Conservation (phyloP, 1,140 invertebrate genomes). For the Coptotermes formosanus region DNA sequence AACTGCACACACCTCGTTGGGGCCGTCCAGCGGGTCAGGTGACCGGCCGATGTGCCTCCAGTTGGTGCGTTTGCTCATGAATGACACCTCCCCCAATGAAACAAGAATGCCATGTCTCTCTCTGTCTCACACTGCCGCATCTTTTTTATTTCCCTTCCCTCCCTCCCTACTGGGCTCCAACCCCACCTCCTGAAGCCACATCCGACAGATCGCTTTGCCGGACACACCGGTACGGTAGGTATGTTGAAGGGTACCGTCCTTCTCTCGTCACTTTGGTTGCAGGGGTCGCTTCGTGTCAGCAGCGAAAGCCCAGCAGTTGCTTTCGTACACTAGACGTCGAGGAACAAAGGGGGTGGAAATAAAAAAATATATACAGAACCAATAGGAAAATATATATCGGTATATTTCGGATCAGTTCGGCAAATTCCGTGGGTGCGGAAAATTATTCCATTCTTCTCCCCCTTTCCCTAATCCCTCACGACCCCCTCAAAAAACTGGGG, state of each 20-base stretch:
- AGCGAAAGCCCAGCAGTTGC: background rate
- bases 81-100: background rate
- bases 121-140: no score
- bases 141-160: background rate
- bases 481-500: background rate
- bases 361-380: background rate
- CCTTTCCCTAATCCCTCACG: no score
- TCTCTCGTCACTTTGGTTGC: background rate
- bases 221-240: background rate
- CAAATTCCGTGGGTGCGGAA: background rate
- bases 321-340: background rate
- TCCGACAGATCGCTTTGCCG: background rate
- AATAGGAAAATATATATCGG: background rate
- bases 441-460: background rate
- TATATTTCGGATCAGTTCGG: background rate
- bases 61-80: background rate
- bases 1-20: slow-evolving; percentile 12
- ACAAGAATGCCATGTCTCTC: background rate
- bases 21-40: slow-evolving; percentile 8
- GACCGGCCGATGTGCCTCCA: background rate
- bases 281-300: no score
- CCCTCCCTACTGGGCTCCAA: background rate
- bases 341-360: background rate
- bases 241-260: background rate
- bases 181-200: background rate